These are phyloP conservation scores for Sylvicola fuscatus DNA, from an alignment of 2,888 invertebrate genomes.

Conservation along the genomic window DNA sequence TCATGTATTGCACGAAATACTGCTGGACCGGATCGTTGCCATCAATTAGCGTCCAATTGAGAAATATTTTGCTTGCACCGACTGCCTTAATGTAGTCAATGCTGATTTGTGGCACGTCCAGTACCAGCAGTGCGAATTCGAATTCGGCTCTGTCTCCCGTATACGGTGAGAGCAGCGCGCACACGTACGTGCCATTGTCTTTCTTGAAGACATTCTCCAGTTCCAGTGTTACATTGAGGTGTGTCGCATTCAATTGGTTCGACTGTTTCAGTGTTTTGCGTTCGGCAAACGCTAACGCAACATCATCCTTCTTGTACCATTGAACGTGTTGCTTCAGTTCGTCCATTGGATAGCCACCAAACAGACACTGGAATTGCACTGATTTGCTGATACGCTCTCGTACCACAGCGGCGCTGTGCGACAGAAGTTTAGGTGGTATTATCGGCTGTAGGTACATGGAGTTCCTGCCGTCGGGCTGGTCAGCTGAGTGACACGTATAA, in stretches of 20 bases:
- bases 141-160: conserved; percentile 20
- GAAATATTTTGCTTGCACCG: conserved; percentile 48
- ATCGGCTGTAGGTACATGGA: conserved; percentile 22
- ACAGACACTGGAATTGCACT: conserved; percentile 30
- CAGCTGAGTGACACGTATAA: conserved; percentile 34
- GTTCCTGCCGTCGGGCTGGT: conserved; percentile 19
- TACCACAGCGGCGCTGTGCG: conserved; percentile 22
- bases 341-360: conserved; percentile 37
- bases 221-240: conserved; percentile 33
- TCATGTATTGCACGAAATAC: conserved; percentile 34
- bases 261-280: not conserved
- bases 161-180: conserved; percentile 23
- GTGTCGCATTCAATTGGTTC: conserved; percentile 24
- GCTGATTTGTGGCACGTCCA: conserved; percentile 46
- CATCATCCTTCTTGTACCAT: conserved; percentile 36
- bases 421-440: conserved; percentile 28
- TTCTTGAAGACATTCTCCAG: conserved; percentile 37
- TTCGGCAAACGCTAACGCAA: conserved; percentile 1
- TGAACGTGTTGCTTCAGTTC: conserved; percentile 15
- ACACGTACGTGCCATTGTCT: conserved; percentile 53
- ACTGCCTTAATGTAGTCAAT: conserved; percentile 56
- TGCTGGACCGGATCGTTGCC: conserved; percentile 46
- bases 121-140: conserved; percentile 33
- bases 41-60: conserved; percentile 65
- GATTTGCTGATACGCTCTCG: conserved; percentile 30